Evolutionary conservation across 2,888 invertebrate genomes (phyloP).

Genomic region (Geotrupes spiniger): DNA sequence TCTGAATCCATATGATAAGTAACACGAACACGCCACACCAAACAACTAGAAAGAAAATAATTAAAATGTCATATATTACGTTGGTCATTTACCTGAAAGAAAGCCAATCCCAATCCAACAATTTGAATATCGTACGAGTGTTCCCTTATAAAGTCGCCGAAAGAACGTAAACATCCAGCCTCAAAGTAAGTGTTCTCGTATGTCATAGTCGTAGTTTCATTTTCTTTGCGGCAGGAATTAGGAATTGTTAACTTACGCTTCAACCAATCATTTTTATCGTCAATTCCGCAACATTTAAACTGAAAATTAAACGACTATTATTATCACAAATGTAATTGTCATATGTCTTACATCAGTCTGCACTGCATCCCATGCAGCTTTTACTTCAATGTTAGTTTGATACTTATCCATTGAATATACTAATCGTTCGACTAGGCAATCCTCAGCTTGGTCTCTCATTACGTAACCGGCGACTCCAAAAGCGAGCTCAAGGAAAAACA

Average conservation of each 20-base stretch:
- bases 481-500: slow-evolving; percentile 79
- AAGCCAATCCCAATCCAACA: slow-evolving; percentile 77
- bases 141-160: slow-evolving; percentile 63
- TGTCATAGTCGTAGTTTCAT: slow-evolving; percentile 24
- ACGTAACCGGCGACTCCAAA: slow-evolving; percentile 79
- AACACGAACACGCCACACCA: slow-evolving; percentile 87
- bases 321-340: slow-evolving; percentile 5
- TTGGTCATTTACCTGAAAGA: slow-evolving; percentile 69
- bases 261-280: slow-evolving; percentile 63
- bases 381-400: slow-evolving; percentile 50
- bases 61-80: background rate
- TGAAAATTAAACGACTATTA: slow-evolving; percentile 44
- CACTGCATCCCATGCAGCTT: slow-evolving; percentile 73
- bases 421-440: slow-evolving; percentile 63
- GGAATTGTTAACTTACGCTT: slow-evolving; percentile 54
- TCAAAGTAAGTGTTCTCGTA: slow-evolving; percentile 11
- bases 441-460: slow-evolving; percentile 65
- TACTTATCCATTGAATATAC: slow-evolving; percentile 68
- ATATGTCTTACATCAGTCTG: slow-evolving; percentile 70
- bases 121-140: slow-evolving; percentile 74
- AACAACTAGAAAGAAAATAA: slow-evolving; percentile 63
- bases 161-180: slow-evolving; percentile 62
- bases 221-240: slow-evolving; percentile 60
- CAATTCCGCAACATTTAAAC: slow-evolving; percentile 73
- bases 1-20: slow-evolving; percentile 84